Conservation (phyloP, 2,797 vertebrate species). For the Lepus townsendii region DNA sequence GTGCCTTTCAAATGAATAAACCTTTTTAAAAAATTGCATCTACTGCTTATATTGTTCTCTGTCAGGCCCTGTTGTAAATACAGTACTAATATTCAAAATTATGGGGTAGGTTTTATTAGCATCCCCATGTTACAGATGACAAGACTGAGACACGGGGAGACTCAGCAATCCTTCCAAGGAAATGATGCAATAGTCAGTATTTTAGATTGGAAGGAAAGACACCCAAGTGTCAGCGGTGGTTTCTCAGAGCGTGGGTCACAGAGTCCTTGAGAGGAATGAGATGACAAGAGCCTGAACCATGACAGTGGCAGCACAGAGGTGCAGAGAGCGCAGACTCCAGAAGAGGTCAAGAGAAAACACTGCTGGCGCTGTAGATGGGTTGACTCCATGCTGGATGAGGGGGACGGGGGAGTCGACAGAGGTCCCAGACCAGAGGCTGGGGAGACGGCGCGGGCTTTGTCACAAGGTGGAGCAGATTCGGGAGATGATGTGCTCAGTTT, state of each 20-base stretch:
- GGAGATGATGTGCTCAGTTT: neutral
- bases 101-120: neutral
- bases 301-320: neutral
- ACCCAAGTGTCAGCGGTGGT: neutral
- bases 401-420: neutral
- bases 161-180: constrained; percentile 26
- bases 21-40: neutral
- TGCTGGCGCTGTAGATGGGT: neutral
- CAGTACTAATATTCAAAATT: neutral
- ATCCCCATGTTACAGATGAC: constrained; percentile 33
- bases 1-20: no score
- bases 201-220: constrained; percentile 22
- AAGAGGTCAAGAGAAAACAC: neutral
- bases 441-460: neutral
- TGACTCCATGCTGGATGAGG: neutral
- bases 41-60: neutral
- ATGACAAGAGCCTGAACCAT: neutral
- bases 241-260: neutral
- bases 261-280: neutral
- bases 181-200: neutral
- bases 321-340: neutral
- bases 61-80: constrained; percentile 16
- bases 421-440: neutral
- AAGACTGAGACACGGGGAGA: neutral
- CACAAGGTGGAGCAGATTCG: neutral